A percentile compares a stretch with the other conserved stretches of the same genome.
Evolutionary conservation across 2,113 vertebrate genomes (phyloP).

Genomic region (Labeo rohita): DNA sequence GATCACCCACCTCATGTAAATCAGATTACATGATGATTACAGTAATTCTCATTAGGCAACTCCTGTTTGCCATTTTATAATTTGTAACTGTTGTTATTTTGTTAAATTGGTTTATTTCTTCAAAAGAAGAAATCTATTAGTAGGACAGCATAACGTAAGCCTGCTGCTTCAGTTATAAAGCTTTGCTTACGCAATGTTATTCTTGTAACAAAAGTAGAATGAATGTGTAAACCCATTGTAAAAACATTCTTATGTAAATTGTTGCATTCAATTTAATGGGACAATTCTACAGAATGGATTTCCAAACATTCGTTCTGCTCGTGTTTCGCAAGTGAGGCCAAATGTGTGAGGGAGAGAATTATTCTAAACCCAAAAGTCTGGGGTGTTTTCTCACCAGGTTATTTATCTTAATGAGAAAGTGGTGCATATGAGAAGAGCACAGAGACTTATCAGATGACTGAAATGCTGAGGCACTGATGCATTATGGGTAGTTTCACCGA

Average conservation of each 20-base stretch:
- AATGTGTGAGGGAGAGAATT: conserved; percentile 4
- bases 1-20: background rate
- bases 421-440: background rate
- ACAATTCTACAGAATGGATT: background rate
- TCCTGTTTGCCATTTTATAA: background rate
- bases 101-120: background rate
- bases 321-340: background rate
- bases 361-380: background rate
- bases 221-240: conserved; percentile 7
- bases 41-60: background rate
- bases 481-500: conserved; percentile 4
- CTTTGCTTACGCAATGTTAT: background rate
- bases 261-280: background rate
- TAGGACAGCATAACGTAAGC: background rate
- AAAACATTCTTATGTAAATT: conserved; percentile 17
- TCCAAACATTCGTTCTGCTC: background rate
- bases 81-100: background rate
- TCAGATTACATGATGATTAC: conserved; percentile 4
- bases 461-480: background rate
- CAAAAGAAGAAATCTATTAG: background rate
- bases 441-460: conserved; percentile 9
- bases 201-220: background rate
- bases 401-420: conserved; percentile 23
- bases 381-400: conserved; percentile 7
- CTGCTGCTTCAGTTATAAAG: background rate